Evolutionary conservation across 1,140 invertebrate genomes (phyloP).

Genomic region (Agrilus planipennis): DNA sequence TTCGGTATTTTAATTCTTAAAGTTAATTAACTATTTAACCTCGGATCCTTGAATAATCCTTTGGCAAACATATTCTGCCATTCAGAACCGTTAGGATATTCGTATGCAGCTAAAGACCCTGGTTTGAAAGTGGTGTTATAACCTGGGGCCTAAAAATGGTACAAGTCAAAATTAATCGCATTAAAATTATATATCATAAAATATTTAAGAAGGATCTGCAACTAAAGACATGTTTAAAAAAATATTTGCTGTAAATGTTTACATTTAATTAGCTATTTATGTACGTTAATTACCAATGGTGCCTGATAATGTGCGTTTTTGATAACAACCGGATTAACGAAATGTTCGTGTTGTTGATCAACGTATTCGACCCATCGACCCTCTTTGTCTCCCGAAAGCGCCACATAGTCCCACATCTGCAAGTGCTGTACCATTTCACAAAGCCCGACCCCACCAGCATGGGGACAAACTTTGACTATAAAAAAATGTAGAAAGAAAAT

Average conservation of each 20-base stretch:
- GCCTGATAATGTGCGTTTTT: constrained; percentile 56
- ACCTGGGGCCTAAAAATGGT: constrained; percentile 46
- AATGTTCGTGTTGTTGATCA: constrained; percentile 79
- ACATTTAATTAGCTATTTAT: no score
- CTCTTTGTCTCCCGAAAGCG: constrained; percentile 54
- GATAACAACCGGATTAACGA: constrained; percentile 59
- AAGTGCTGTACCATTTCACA: constrained; percentile 91
- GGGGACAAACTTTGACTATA: constrained; percentile 82
- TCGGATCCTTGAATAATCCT: constrained; percentile 30
- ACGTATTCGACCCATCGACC: constrained; percentile 74
- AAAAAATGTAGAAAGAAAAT: constrained; percentile 17
- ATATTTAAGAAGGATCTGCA: no score
- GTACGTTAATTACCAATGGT: constrained; percentile 62
- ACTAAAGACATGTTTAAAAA: no score
- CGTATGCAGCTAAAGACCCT: constrained; percentile 50
- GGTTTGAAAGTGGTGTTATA: constrained; percentile 69
- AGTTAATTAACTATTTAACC: no score
- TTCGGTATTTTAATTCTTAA: no score
- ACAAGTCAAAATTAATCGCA: no score
- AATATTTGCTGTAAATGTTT: no score
- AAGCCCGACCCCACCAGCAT: constrained; percentile 83
- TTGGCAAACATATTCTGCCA: constrained; percentile 55
- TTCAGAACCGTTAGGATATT: constrained; percentile 61
- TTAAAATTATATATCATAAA: no score
- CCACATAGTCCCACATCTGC: constrained; percentile 78